Evolutionary conservation across 2,113 vertebrate genomes (phyloP).

Genomic region (Limnothrissa miodon): DNA sequence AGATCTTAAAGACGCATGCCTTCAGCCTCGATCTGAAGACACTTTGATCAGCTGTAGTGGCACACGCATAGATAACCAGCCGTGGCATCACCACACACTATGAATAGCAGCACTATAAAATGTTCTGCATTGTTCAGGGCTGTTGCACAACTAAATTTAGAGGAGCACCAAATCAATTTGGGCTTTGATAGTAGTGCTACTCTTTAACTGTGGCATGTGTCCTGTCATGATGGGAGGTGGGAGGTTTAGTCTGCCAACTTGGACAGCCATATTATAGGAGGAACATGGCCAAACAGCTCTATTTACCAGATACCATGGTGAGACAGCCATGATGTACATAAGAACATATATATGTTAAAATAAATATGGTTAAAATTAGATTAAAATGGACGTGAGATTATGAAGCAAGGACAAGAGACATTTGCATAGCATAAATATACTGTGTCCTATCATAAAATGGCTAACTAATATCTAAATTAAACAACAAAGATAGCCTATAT

Average conservation of each 20-base stretch:
- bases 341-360: not conserved
- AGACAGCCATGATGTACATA: not conserved
- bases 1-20: not conserved
- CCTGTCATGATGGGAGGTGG: not conserved
- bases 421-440: no score
- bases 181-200: not conserved
- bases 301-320: not conserved
- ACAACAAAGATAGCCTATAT: not conserved
- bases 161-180: not conserved
- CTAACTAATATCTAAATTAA: not conserved
- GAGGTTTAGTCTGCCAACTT: not conserved
- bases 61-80: constrained; percentile 58
- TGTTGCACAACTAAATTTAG: not conserved
- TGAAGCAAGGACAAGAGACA: no score
- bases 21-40: not conserved
- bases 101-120: constrained; percentile 62
- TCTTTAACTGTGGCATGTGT: constrained; percentile 7
- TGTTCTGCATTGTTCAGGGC: constrained; percentile 38
- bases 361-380: no score
- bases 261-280: not conserved
- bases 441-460: not conserved
- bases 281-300: not conserved
- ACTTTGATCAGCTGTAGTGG: constrained; percentile 58
- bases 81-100: constrained; percentile 39
- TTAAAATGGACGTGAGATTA: not conserved